These are phyloP conservation scores for Eupsilia transversa DNA, from an alignment of 2,888 invertebrate species.

Conservation along the genomic window DNA sequence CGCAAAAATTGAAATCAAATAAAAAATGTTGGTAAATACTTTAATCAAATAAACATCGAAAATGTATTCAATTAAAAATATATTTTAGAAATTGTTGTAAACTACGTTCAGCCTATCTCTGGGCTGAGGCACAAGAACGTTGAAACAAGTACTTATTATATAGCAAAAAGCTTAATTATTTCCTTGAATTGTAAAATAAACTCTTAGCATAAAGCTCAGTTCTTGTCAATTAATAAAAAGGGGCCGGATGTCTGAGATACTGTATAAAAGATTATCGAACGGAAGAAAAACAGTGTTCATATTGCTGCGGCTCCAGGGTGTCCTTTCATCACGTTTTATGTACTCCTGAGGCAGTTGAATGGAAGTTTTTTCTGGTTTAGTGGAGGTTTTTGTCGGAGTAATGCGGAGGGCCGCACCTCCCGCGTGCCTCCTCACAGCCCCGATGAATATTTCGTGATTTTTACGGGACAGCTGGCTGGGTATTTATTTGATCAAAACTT, in stretches of 20 bases:
- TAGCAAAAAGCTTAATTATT: constrained; percentile 14
- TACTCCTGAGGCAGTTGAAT: constrained; percentile 77
- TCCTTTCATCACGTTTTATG: constrained; percentile 79
- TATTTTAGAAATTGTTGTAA: not conserved
- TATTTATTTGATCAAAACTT: constrained; percentile 68
- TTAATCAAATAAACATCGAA: not conserved
- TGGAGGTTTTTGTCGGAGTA: constrained; percentile 74
- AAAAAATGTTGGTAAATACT: not conserved
- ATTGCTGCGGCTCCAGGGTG: constrained; percentile 72
- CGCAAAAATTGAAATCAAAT: not conserved
- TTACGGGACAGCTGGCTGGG: constrained; percentile 66
- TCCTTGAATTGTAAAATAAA: constrained; percentile 42
- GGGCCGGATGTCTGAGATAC: constrained; percentile 37
- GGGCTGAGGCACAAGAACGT: not conserved
- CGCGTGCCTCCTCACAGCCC: constrained; percentile 55
- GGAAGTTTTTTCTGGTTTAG: constrained; percentile 79
- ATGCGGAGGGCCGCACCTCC: constrained; percentile 65
- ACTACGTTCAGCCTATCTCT: not conserved
- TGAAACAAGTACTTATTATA: constrained; percentile 8
- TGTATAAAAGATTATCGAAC: constrained; percentile 66
- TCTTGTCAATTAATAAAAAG: constrained; percentile 54
- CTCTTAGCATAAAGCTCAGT: constrained; percentile 35
- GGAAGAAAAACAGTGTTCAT: constrained; percentile 72
- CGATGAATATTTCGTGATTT: constrained; percentile 73
- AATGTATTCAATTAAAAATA: constrained; percentile 14